These are phyloP conservation scores for Porphyrio hochstetteri DNA, from an alignment of 2,113 vertebrate genomes.

Conservation along the genomic window DNA sequence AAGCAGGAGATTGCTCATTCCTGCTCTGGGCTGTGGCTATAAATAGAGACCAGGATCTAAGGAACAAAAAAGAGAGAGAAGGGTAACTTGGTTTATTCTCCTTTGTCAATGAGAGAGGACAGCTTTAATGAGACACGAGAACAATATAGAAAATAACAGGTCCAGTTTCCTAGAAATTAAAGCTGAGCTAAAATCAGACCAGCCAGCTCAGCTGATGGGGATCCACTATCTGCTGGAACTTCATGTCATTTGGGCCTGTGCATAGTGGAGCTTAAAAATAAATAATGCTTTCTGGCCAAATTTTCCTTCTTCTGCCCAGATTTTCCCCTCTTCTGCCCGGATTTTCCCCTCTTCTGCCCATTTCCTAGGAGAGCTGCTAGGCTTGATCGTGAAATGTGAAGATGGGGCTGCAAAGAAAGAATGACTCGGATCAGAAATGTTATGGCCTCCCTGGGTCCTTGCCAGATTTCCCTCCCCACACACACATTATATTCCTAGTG, in stretches of 20 bases:
- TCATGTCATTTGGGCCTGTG: not conserved
- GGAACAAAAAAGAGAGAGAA: not conserved
- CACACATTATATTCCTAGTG: not conserved
- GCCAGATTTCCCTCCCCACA: not conserved
- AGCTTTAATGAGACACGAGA: not conserved
- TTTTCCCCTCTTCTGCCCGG: not conserved
- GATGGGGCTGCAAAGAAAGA: not conserved
- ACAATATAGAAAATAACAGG: not conserved
- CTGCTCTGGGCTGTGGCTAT: not conserved
- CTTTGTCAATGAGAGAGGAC: not conserved
- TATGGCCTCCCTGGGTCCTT: not conserved
- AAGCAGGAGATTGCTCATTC: not conserved
- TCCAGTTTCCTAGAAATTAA: not conserved
- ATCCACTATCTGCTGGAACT: not conserved
- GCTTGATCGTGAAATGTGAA: fast-evolving
- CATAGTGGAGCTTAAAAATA: not conserved
- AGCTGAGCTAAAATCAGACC: not conserved
- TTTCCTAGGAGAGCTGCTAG: not conserved
- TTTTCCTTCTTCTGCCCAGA: not conserved
- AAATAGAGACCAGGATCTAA: slow-evolving; percentile 37
- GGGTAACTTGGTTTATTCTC: not conserved
- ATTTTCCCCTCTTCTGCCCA: not conserved
- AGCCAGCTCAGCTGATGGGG: not conserved
- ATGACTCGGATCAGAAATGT: not conserved
- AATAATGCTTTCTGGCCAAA: not conserved